A percentile compares a stretch with the other conserved stretches of the same genome.
phyloP scores from a whole-genome alignment of 2,797 vertebrate genomes.

The Choloepus didactylus region DNA sequence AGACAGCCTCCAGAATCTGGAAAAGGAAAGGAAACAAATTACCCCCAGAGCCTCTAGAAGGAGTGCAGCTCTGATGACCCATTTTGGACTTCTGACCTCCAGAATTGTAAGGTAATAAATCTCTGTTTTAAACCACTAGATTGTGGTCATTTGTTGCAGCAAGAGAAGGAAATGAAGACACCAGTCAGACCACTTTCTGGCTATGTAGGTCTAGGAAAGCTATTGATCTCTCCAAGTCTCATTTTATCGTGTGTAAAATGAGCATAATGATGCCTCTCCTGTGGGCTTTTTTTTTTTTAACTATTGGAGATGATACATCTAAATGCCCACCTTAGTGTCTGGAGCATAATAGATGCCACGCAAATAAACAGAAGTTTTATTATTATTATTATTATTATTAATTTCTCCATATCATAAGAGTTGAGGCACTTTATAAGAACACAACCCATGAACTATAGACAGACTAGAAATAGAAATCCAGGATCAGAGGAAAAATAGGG shows the following conservation, averaged over 20 bases:
- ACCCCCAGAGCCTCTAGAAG: not conserved
- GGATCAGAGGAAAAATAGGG: not conserved
- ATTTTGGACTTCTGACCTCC: not conserved
- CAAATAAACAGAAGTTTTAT: not conserved
- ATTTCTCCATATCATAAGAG: not conserved
- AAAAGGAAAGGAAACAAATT: not conserved
- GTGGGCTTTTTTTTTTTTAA: not conserved
- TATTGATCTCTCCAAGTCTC: not conserved
- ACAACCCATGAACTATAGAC: not conserved
- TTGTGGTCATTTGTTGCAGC: not conserved
- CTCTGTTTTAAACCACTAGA: not conserved
- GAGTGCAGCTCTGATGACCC: not conserved
- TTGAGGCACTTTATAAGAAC: not conserved
- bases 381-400: not conserved
- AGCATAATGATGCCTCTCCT: not conserved
- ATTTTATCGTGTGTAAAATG: not conserved
- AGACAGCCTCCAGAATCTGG: not conserved
- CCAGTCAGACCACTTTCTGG: not conserved
- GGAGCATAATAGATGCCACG: not conserved
- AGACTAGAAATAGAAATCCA: slow-evolving; percentile 33
- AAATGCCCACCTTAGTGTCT: not conserved
- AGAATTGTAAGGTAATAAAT: not conserved
- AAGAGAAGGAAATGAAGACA: not conserved
- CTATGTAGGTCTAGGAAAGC: not conserved
- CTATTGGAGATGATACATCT: not conserved